Evolutionary conservation across 2,797 vertebrate genomes (phyloP).

Genomic region (Rachycentron canadum): DNA sequence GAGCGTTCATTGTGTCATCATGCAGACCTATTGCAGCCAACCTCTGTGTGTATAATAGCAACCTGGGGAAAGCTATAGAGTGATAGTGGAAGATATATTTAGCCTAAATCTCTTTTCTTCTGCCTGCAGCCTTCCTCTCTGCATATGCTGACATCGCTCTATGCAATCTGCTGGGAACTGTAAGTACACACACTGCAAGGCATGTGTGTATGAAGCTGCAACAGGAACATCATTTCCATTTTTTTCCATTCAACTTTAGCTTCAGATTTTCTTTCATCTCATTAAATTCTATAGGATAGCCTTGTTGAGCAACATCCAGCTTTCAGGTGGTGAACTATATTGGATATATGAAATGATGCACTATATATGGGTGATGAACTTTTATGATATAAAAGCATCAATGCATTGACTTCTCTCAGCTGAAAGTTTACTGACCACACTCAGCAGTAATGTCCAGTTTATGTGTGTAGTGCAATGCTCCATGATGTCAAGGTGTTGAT

Average conservation of each 20-base stretch:
- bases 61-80: not conserved
- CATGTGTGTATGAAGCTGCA: constrained; percentile 9
- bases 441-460: not conserved
- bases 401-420: too few relatives aligned
- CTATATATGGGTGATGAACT: too few relatives aligned
- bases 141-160: constrained; percentile 83
- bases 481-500: too few relatives aligned
- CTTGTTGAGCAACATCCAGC: too few relatives aligned
- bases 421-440: too few relatives aligned
- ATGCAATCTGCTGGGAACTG: constrained; percentile 81
- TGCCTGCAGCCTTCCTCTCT: constrained; percentile 79
- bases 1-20: constrained; percentile 1
- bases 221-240: not conserved
- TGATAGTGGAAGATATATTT: constrained; percentile 24
- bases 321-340: too few relatives aligned
- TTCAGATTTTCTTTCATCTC: not conserved
- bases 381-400: too few relatives aligned
- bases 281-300: not conserved
- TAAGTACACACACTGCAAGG: constrained; percentile 64
- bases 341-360: too few relatives aligned
- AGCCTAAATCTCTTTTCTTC: constrained; percentile 23
- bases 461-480: not conserved
- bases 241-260: not conserved
- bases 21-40: constrained; percentile 1
- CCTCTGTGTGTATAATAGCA: constrained; percentile 2